Percentiles rank a stretch among this genome's conserved stretches.
Evolutionary conservation across 2,888 invertebrate genomes (phyloP).

Genomic region (Lepidonotus clava): DNA sequence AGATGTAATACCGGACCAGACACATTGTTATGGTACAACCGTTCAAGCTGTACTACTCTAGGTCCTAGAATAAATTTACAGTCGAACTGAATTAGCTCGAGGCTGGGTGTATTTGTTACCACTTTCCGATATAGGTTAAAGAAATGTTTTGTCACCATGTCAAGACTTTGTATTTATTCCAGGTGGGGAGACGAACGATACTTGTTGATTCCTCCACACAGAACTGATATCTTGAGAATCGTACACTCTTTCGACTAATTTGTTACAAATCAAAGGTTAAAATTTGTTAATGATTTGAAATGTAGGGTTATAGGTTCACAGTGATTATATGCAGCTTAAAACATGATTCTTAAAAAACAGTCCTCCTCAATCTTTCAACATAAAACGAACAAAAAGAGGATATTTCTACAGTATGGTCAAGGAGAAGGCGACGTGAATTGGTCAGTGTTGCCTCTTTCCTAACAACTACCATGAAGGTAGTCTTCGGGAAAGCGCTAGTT

Average conservation of each 20-base stretch:
- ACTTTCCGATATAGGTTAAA: no score
- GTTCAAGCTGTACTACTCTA: slow-evolving; percentile 24
- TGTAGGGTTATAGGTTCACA: not conserved
- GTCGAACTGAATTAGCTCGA: not conserved
- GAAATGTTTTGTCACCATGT: not conserved
- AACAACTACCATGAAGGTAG: not conserved
- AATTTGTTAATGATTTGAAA: slow-evolving; percentile 22
- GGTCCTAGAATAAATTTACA: not conserved
- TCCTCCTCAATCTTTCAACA: not conserved
- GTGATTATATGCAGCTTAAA: not conserved
- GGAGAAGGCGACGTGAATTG: not conserved
- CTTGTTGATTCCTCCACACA: not conserved
- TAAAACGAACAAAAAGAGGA: not conserved
- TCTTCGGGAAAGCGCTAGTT: not conserved
- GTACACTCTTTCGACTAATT: not conserved
- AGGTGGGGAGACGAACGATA: not conserved
- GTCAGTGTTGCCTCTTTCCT: not conserved
- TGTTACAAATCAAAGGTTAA: slow-evolving; percentile 25
- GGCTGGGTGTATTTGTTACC: not conserved
- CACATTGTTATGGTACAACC: not conserved
- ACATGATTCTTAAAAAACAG: not conserved
- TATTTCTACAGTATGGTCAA: no score
- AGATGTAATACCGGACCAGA: not conserved
- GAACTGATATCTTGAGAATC: not conserved
- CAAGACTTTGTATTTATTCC: slow-evolving; percentile 23